Conservation (phyloP, 2,113 vertebrate species). For the Nicator chloris region DNA sequence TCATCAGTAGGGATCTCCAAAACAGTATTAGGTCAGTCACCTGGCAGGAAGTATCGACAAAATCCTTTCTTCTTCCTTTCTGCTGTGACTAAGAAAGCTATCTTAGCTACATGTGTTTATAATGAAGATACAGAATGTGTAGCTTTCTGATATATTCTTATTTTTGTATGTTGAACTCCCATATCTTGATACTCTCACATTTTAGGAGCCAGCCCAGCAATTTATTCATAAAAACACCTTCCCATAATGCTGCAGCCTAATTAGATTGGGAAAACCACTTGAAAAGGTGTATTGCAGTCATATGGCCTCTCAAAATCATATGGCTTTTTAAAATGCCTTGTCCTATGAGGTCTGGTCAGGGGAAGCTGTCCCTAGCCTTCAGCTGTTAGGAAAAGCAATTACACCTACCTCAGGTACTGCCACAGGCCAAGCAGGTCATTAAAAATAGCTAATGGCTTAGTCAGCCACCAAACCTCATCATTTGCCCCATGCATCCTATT, state of each 20-base stretch:
- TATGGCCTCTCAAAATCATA: neutral
- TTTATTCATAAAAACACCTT: neutral
- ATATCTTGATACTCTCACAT: neutral
- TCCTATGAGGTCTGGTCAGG: neutral
- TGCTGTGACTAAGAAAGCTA: neutral
- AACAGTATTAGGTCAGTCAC: neutral
- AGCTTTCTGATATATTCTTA: neutral
- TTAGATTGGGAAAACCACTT: neutral
- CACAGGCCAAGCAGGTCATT: neutral
- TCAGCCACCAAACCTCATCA: neutral
- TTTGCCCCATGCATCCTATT: neutral
- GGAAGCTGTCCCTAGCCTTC: neutral
- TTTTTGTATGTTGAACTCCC: neutral
- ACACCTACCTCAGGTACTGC: neutral
- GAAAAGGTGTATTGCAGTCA: neutral
- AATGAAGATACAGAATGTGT: neutral
- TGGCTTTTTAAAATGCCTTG: neutral
- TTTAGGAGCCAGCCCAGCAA: neutral
- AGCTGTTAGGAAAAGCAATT: neutral
- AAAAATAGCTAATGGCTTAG: neutral
- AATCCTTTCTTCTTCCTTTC: neutral
- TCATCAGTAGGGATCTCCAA: neutral
- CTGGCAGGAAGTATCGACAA: neutral
- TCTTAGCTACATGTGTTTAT: neutral
- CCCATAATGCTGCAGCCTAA: neutral